Evolutionary conservation across 2,888 invertebrate genomes (phyloP).

Genomic region (Anorthoa munda): DNA sequence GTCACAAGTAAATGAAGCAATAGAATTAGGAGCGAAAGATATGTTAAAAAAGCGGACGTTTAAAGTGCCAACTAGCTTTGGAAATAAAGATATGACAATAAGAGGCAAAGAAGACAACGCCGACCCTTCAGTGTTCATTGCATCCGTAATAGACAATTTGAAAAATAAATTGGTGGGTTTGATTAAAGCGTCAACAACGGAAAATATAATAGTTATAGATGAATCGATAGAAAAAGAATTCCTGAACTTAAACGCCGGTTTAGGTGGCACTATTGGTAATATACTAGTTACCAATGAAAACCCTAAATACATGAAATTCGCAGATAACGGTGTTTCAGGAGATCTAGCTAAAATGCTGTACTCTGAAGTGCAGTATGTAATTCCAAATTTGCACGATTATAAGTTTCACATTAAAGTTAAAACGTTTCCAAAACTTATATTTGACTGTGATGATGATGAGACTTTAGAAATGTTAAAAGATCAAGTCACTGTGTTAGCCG

Average conservation of each 20-base stretch:
- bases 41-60: constrained; percentile 3
- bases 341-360: constrained; percentile 22
- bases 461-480: background rate
- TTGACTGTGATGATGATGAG: constrained; percentile 4
- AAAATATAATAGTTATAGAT: constrained; percentile 28
- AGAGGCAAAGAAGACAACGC: constrained; percentile 26
- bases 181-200: background rate
- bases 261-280: constrained; percentile 50
- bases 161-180: constrained; percentile 7
- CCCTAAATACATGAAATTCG: constrained; percentile 34
- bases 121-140: background rate
- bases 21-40: constrained; percentile 17
- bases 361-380: constrained; percentile 8
- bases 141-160: constrained; percentile 3
- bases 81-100: constrained; percentile 5
- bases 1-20: constrained; percentile 32
- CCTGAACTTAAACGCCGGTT: constrained; percentile 24
- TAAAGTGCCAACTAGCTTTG: constrained; percentile 19
- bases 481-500: constrained; percentile 8
- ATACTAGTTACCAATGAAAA: constrained; percentile 25
- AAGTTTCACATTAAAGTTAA: constrained; percentile 30
- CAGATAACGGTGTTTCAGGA: background rate
- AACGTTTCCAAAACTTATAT: constrained; percentile 30
- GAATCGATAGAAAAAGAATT: constrained; percentile 28
- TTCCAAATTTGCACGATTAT: constrained; percentile 35